A percentile compares a stretch with the other conserved stretches of the same genome.
These are phyloP conservation scores for Hydrophis major DNA, from an alignment of 2,797 vertebrate genomes.

Conservation along the genomic window DNA sequence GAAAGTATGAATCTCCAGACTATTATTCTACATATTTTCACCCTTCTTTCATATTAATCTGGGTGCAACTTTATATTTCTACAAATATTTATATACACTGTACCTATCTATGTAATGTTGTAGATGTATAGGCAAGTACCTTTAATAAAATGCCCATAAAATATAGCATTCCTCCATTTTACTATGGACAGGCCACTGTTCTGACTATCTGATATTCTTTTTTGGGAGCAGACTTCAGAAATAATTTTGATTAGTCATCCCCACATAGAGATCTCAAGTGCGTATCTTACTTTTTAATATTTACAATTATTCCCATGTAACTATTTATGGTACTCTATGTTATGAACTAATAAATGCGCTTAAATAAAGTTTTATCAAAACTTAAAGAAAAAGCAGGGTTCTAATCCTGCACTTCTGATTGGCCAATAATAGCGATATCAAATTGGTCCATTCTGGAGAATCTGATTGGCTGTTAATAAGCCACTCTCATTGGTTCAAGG, in stretches of 20 bases:
- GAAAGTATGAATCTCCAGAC: neutral
- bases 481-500: too few species aligned
- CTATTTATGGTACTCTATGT: neutral
- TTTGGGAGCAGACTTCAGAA: neutral
- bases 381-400: too few species aligned
- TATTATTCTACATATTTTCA: neutral
- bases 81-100: neutral
- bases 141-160: neutral
- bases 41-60: neutral
- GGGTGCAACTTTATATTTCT: neutral
- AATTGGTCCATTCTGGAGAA: too few species aligned
- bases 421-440: too few species aligned
- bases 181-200: neutral
- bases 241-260: neutral
- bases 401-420: too few species aligned
- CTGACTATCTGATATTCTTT: neutral
- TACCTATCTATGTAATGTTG: neutral
- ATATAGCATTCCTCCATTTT: neutral
- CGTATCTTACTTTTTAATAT: neutral
- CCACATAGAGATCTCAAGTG: neutral
- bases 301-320: constrained; percentile 1
- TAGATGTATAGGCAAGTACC: neutral
- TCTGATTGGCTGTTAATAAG: too few species aligned
- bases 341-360: too few species aligned
- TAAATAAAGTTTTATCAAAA: too few species aligned